Evolutionary conservation across 2,113 vertebrate species (phyloP).

Genomic region (Microtus richardsoni): DNA sequence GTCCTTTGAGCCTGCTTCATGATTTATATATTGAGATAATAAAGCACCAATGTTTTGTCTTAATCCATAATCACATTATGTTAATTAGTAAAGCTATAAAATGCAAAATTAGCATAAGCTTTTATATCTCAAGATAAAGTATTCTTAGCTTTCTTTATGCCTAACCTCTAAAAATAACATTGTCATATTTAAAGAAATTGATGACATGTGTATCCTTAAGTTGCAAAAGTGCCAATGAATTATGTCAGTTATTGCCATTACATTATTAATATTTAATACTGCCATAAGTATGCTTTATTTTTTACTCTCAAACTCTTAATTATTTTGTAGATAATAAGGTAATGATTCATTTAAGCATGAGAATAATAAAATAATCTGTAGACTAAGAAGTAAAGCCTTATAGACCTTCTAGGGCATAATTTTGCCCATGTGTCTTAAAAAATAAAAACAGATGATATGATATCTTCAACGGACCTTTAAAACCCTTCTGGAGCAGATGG

Average conservation of each 20-base stretch:
- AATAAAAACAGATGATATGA: slow-evolving; percentile 42
- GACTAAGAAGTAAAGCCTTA: slow-evolving; percentile 8
- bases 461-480: slow-evolving; percentile 69
- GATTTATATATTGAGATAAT: background rate
- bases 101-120: background rate
- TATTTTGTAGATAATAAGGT: slow-evolving; percentile 11
- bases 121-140: background rate
- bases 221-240: slow-evolving; percentile 39
- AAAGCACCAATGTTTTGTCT: background rate
- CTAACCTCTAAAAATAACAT: background rate
- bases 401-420: slow-evolving; percentile 50
- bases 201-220: background rate
- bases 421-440: slow-evolving; percentile 64
- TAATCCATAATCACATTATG: background rate
- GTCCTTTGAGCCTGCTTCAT: background rate
- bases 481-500: background rate
- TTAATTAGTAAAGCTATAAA: background rate
- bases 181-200: background rate
- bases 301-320: background rate
- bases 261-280: background rate
- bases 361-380: slow-evolving; percentile 41
- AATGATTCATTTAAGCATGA: slow-evolving; percentile 13
- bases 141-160: background rate
- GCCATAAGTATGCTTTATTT: slow-evolving; percentile 3
- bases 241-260: background rate